These are phyloP conservation scores for Hypena proboscidalis DNA, from an alignment of 2,888 invertebrate species.

Conservation along the genomic window DNA sequence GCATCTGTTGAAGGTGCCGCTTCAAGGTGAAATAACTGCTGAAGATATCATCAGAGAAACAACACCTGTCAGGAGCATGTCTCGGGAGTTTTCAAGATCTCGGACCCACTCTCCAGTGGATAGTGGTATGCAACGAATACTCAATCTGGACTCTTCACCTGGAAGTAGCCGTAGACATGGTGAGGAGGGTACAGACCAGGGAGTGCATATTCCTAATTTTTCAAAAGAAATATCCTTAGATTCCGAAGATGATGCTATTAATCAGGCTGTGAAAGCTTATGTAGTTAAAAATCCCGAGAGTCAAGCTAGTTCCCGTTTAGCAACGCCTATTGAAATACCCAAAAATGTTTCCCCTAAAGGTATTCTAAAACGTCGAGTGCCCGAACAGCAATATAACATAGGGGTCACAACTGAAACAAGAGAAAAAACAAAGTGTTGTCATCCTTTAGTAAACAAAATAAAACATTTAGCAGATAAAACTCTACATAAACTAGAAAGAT, in stretches of 20 bases:
- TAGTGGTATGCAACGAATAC: constrained; percentile 69
- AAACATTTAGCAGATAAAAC: constrained; percentile 87
- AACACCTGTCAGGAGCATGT: constrained; percentile 79
- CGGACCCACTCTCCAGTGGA: constrained; percentile 75
- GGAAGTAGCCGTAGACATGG: constrained; percentile 80
- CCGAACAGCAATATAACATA: constrained; percentile 70
- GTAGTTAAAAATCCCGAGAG: constrained; percentile 66
- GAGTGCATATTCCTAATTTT: constrained; percentile 79
- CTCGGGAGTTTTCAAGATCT: constrained; percentile 76
- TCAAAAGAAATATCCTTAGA: constrained; percentile 79
- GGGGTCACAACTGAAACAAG: constrained; percentile 73
- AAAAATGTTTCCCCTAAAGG: constrained; percentile 81
- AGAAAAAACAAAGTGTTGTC: constrained; percentile 84
- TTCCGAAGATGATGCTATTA: constrained; percentile 74
- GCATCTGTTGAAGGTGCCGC: constrained; percentile 88
- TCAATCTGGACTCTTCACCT: constrained; percentile 79
- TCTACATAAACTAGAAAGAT: constrained; percentile 80
- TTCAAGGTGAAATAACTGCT: constrained; percentile 80
- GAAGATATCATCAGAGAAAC: constrained; percentile 80
- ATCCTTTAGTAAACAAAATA: constrained; percentile 87
- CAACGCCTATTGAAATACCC: constrained; percentile 63
- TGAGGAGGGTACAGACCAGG: constrained; percentile 77
- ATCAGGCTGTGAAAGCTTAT: constrained; percentile 50
- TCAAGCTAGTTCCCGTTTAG: constrained; percentile 59
- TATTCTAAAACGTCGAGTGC: constrained; percentile 81